Evolutionary conservation across 2,113 vertebrate genomes (phyloP).

Genomic region (Oophaga pumilio): DNA sequence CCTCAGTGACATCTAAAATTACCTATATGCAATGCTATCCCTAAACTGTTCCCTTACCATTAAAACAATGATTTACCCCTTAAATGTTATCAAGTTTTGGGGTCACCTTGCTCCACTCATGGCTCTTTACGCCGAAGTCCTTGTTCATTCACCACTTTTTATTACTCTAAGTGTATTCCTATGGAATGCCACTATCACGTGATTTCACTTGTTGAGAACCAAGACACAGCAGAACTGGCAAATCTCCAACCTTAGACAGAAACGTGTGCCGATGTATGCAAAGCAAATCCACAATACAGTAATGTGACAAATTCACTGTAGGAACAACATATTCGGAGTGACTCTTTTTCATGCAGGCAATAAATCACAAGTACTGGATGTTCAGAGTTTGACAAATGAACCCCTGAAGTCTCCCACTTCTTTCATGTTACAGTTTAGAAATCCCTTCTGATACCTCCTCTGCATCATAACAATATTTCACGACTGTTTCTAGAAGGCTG

Average conservation of each 20-base stretch:
- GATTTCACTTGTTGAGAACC: neutral
- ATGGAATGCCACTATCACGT: neutral
- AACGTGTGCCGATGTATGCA: neutral
- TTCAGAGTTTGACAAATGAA: constrained; percentile 48
- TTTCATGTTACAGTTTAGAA: constrained; percentile 49
- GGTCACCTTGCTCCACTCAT: too few species aligned
- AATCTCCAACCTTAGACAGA: neutral
- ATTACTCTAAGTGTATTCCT: neutral
- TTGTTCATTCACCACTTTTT: neutral
- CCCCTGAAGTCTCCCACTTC: constrained; percentile 40
- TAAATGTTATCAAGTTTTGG: too few species aligned
- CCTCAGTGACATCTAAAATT: too few species aligned
- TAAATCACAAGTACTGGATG: constrained; percentile 41
- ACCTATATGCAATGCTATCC: too few species aligned
- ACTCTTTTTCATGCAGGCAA: constrained; percentile 26
- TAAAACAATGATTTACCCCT: too few species aligned
- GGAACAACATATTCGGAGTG: constrained; percentile 4
- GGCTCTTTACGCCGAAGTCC: too few species aligned
- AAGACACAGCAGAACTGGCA: neutral
- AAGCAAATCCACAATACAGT: neutral
- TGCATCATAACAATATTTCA: constrained; percentile 55
- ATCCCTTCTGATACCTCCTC: constrained; percentile 52
- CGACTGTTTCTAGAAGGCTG: constrained; percentile 28
- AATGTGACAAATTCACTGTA: constrained; percentile 26
- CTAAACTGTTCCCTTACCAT: too few species aligned